Conservation (phyloP, 2,113 vertebrate genomes). For the Brachyhypopomus occidentalis region DNA sequence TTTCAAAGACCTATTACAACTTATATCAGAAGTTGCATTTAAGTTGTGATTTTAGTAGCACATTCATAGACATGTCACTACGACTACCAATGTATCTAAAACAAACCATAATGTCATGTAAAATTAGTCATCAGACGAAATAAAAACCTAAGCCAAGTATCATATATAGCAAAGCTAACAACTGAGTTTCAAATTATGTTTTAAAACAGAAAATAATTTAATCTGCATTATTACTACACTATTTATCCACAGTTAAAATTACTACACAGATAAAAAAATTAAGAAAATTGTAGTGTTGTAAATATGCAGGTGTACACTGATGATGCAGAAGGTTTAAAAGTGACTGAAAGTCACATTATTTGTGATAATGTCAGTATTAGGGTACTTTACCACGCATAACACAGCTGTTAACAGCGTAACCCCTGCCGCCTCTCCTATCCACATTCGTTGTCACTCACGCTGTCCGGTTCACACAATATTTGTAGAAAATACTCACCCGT, state of each 20-base stretch:
- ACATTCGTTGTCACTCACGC: slow-evolving; percentile 27
- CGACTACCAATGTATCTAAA: not conserved
- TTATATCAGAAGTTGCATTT: not conserved
- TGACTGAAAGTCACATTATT: slow-evolving; percentile 12
- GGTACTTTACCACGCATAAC: not conserved
- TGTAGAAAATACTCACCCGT: slow-evolving; percentile 75
- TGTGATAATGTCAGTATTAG: not conserved
- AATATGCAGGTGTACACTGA: no score
- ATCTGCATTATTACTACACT: not conserved
- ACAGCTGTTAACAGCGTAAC: slow-evolving; percentile 1
- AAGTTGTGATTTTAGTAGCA: not conserved
- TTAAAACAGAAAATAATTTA: not conserved
- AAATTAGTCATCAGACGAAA: not conserved
- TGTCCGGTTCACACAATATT: slow-evolving; percentile 51
- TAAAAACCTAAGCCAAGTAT: not conserved
- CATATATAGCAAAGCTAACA: not conserved
- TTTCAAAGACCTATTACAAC: not conserved
- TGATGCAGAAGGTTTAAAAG: not conserved
- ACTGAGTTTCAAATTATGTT: not conserved
- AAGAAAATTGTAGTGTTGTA: not conserved
- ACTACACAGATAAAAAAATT: not conserved
- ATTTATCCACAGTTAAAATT: not conserved
- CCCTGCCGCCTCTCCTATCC: slow-evolving; percentile 48
- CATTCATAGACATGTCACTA: not conserved
- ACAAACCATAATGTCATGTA: no score